Evolutionary conservation across 2,113 vertebrate genomes (phyloP).

Genomic region (Butorides virescens): DNA sequence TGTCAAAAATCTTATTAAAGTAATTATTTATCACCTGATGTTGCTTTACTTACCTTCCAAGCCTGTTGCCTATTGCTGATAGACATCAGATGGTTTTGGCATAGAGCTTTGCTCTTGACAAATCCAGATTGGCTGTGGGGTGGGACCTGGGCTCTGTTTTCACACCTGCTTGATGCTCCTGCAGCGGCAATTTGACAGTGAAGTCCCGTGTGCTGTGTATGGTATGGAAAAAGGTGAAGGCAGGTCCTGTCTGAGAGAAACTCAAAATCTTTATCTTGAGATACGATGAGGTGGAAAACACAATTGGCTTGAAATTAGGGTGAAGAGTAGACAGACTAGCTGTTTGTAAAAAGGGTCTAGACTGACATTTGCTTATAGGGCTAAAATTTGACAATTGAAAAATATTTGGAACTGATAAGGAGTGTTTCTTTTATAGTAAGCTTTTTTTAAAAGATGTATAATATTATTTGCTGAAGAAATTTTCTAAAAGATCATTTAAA

Average conservation of each 20-base stretch:
- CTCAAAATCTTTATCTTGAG: neutral
- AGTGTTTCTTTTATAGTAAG: neutral
- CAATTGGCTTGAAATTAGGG: neutral
- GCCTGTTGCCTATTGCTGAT: fast-evolving
- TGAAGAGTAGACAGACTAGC: neutral
- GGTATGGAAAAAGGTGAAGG: neutral
- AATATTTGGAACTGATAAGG: neutral
- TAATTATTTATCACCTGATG: neutral
- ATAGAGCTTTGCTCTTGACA: neutral
- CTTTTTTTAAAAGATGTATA: neutral
- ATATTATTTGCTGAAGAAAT: neutral
- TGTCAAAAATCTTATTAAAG: neutral
- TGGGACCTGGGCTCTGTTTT: neutral
- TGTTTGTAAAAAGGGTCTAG: neutral
- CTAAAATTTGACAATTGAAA: neutral
- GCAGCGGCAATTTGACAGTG: neutral
- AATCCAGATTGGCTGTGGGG: neutral
- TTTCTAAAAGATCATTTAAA: neutral
- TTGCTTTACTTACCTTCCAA: neutral
- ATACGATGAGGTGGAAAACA: neutral
- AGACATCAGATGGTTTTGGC: neutral
- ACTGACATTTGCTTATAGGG: neutral
- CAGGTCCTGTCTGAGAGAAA: neutral
- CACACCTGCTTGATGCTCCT: neutral
- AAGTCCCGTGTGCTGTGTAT: neutral